These are phyloP conservation scores for Xenopus borealis DNA, from an alignment of 2,113 vertebrate species.

Conservation along the genomic window DNA sequence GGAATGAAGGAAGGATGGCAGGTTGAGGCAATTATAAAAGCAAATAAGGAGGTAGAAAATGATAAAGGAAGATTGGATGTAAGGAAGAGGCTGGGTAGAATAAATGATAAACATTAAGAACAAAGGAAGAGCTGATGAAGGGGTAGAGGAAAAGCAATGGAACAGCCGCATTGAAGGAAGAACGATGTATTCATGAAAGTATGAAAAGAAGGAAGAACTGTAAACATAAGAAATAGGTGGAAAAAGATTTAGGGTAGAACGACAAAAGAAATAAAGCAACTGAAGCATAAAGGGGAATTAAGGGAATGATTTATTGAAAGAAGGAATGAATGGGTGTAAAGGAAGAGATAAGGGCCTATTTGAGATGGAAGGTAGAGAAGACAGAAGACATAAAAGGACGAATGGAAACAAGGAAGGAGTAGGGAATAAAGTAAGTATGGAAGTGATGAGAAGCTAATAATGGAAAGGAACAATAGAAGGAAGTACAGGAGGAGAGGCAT, in stretches of 20 bases:
- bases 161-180: too few species aligned
- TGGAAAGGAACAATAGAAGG: neutral
- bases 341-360: neutral
- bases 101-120: neutral
- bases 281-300: too few species aligned
- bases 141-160: neutral
- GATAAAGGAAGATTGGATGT: neutral
- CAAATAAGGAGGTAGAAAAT: neutral
- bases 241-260: too few species aligned
- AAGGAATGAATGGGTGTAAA: neutral
- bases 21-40: neutral
- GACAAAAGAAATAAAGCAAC: neutral
- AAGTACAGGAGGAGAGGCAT: neutral
- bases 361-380: constrained; percentile 1
- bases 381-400: neutral
- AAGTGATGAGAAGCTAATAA: neutral
- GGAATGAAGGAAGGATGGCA: neutral
- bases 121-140: neutral
- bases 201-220: too few species aligned
- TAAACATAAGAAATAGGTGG: too few species aligned
- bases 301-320: too few species aligned
- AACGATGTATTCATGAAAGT: too few species aligned
- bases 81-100: neutral
- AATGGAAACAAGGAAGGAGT: neutral
- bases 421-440: neutral